phyloP scores from a whole-genome alignment of 2,888 invertebrate species.

The Acronicta leporina region DNA sequence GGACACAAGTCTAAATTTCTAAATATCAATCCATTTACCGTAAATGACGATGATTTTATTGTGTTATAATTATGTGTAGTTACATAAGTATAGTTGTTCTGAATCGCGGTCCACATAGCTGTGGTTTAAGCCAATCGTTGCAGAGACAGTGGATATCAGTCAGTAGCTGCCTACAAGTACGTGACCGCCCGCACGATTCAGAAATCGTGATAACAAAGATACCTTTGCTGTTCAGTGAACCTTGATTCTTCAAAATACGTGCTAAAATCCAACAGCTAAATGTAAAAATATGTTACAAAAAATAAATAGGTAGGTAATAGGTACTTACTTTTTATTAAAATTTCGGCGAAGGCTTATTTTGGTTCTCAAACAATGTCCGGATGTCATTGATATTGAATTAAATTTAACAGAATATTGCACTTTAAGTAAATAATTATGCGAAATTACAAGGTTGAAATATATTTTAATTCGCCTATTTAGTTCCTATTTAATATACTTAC shows the following conservation, averaged over 20 bases:
- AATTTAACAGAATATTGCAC: no score
- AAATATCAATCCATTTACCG: no score
- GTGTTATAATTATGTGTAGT: not conserved
- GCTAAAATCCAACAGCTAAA: slow-evolving; percentile 13
- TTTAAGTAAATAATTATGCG: no score
- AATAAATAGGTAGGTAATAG: not conserved
- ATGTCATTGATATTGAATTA: no score
- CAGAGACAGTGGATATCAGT: slow-evolving; percentile 24
- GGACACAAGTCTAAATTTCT: no score
- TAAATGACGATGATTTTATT: no score
- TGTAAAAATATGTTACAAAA: not conserved
- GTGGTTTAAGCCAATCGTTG: slow-evolving; percentile 30
- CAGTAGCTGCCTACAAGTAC: slow-evolving; percentile 33
- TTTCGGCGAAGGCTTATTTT: no score
- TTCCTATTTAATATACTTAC: no score
- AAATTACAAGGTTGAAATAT: no score
- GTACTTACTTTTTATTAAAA: not conserved
- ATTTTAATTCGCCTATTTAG: no score
- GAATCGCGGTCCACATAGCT: slow-evolving; percentile 22
- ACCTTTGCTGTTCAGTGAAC: slow-evolving; percentile 37
- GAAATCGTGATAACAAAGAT: slow-evolving; percentile 41
- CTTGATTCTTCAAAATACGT: slow-evolving; percentile 40
- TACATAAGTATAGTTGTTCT: no score
- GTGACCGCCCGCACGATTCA: slow-evolving; percentile 55
- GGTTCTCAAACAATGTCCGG: no score